Conservation (phyloP, 2,113 vertebrate species). For the Semnopithecus entellus region DNA sequence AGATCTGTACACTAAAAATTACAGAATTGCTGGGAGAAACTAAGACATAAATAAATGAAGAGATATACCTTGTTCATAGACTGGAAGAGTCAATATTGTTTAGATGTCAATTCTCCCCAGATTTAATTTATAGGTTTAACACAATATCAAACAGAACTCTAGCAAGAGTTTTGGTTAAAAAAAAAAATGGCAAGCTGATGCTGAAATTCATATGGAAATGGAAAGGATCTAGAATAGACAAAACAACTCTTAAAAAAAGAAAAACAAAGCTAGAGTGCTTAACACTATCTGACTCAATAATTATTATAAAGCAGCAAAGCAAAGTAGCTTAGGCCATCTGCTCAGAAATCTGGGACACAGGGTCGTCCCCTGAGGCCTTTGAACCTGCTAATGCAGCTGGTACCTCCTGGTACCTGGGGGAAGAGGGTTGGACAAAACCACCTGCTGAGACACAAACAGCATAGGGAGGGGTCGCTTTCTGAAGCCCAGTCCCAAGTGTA, state of each 20-base stretch:
- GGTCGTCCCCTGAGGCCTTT: background rate
- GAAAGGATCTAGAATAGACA: background rate
- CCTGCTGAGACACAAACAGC: background rate
- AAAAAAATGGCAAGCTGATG: background rate
- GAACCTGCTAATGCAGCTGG: background rate
- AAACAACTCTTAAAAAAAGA: background rate
- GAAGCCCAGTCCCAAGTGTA: background rate
- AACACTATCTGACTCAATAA: background rate
- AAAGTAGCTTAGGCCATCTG: background rate
- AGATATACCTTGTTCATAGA: background rate
- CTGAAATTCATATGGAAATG: background rate
- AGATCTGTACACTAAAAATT: background rate
- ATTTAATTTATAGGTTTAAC: background rate
- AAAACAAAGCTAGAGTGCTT: background rate
- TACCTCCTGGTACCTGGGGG: background rate
- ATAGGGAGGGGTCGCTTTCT: background rate
- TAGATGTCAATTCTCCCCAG: background rate
- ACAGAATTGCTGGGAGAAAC: background rate
- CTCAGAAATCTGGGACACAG: background rate
- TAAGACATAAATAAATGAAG: background rate
- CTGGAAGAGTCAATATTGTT: background rate
- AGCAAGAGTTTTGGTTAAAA: background rate
- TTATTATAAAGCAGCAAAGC: background rate
- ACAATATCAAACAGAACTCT: background rate
- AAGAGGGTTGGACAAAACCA: background rate